Percentiles rank a stretch among this genome's conserved stretches.
Evolutionary conservation across 2,888 invertebrate genomes (phyloP).

Genomic region (Agapostemon virescens): DNA sequence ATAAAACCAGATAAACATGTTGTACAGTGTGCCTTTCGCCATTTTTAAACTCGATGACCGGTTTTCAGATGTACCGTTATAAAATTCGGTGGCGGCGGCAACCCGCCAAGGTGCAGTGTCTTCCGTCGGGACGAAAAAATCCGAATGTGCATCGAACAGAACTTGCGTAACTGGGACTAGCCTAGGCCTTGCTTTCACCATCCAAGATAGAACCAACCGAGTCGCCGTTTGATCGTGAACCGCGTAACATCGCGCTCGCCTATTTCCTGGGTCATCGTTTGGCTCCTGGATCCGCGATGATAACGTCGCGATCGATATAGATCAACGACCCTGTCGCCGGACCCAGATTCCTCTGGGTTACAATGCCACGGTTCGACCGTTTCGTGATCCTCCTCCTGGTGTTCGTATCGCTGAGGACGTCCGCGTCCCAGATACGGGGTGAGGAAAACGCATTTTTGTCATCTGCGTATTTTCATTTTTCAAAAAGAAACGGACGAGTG

Average conservation of each 20-base stretch:
- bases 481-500: background rate
- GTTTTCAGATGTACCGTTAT: background rate
- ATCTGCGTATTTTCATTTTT: background rate
- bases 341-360: conserved; percentile 55
- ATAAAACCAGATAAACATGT: conserved; percentile 23
- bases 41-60: background rate
- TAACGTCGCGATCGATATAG: conserved; percentile 39
- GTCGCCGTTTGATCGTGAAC: conserved; percentile 56
- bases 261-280: conserved; percentile 45
- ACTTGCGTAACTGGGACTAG: conserved; percentile 55
- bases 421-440: conserved; percentile 39
- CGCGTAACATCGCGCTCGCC: conserved; percentile 46
- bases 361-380: conserved; percentile 48
- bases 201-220: conserved; percentile 44
- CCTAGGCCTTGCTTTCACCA: conserved; percentile 68
- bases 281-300: conserved; percentile 41
- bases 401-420: conserved; percentile 14
- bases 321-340: conserved; percentile 16
- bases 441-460: conserved; percentile 35
- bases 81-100: background rate
- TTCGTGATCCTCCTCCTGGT: conserved; percentile 16
- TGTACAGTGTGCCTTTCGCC: background rate
- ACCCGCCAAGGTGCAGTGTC: background rate
- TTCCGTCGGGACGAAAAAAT: conserved; percentile 18
- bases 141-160: conserved; percentile 41